These are phyloP conservation scores for Peromyscus maniculatus DNA, from an alignment of 2,113 vertebrate species.

Conservation along the genomic window DNA sequence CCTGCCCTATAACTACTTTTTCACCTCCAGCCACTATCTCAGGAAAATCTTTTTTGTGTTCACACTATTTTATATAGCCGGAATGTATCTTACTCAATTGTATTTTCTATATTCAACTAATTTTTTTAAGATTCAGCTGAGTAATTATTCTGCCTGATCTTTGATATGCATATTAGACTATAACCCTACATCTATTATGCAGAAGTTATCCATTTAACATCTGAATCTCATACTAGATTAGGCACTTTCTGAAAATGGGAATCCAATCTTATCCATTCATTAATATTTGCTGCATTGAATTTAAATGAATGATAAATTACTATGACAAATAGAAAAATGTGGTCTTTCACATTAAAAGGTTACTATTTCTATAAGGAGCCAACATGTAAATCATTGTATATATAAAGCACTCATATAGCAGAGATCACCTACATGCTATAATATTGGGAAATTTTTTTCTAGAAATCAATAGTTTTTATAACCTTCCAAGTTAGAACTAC, in stretches of 20 bases:
- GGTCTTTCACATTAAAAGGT: not conserved
- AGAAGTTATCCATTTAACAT: not conserved
- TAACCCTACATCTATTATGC: not conserved
- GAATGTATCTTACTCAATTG: not conserved
- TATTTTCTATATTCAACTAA: not conserved
- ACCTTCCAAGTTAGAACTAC: not conserved
- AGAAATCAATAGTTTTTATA: constrained; percentile 22
- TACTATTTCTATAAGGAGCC: not conserved
- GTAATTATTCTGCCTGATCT: not conserved
- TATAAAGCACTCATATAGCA: not conserved
- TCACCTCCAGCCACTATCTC: not conserved
- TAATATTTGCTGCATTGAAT: not conserved
- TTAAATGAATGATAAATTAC: not conserved
- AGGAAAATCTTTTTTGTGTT: not conserved
- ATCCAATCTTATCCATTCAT: not conserved
- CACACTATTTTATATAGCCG: not conserved
- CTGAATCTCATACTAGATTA: not conserved
- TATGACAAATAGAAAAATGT: not conserved
- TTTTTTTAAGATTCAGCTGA: not conserved
- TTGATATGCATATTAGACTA: not conserved
- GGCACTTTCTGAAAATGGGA: not conserved
- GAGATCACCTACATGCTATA: not conserved
- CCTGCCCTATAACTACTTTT: not conserved
- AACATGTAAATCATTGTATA: not conserved
- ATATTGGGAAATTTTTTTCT: not conserved